Percentiles rank a stretch among this genome's conserved stretches.
phyloP scores from a whole-genome alignment of 2,888 invertebrate genomes.

The Laspeyria flexula region DNA sequence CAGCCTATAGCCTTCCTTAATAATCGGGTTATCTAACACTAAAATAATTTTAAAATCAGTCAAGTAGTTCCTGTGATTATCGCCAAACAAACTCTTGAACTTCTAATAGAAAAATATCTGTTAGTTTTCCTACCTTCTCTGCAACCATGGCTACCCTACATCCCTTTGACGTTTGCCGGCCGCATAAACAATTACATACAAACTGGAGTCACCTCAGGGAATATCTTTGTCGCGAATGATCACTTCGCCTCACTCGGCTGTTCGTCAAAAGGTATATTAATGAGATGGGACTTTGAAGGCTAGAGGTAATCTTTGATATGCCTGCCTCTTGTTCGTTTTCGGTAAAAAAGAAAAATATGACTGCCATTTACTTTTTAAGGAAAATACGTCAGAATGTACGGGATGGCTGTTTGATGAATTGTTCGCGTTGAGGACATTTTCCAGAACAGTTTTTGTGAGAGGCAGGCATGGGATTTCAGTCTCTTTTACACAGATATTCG shows the following conservation, averaged over 20 bases:
- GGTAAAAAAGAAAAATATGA: neutral
- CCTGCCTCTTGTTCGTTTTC: constrained; percentile 30
- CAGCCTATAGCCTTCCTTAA: too few relatives aligned
- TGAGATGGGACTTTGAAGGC: constrained; percentile 69
- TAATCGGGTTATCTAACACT: too few relatives aligned
- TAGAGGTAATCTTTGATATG: constrained; percentile 56
- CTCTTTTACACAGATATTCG: too few relatives aligned
- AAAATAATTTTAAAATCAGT: too few relatives aligned
- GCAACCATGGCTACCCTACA: constrained; percentile 51
- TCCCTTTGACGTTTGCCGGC: constrained; percentile 59
- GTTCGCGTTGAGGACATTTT: too few relatives aligned
- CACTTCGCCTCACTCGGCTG: constrained; percentile 50
- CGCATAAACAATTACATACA: constrained; percentile 78
- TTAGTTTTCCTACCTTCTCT: neutral
- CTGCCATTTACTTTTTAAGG: neutral
- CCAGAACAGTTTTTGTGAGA: too few relatives aligned
- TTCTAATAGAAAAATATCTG: too few relatives aligned
- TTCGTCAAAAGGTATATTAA: constrained; percentile 67
- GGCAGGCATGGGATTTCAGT: too few relatives aligned
- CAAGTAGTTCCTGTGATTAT: too few relatives aligned
- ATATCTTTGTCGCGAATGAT: constrained; percentile 73
- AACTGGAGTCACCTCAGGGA: constrained; percentile 75
- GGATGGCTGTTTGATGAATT: neutral
- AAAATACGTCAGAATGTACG: neutral
- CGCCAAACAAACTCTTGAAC: too few relatives aligned